Base-by-base conservation (phyloP, 2,888 invertebrate genomes). In the Apodemia hepburni region DNA sequence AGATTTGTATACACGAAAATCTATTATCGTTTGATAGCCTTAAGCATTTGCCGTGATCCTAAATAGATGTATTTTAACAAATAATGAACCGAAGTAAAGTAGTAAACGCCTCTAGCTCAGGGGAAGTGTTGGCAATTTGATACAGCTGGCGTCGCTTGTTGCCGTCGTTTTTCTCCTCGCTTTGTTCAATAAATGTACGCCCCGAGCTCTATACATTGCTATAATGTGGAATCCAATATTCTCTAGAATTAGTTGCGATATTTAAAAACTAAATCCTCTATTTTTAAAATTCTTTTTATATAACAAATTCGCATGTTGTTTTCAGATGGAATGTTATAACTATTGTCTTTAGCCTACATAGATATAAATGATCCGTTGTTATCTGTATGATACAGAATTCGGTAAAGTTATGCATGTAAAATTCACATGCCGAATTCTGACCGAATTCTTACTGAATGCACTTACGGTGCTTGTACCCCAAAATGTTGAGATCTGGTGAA, bases 101-200 rank as follows among this genome's bases (percentile, higher is more conserved):
- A 78, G 80, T 76, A 78, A 82, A 77, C 80, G 83, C 79, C 78
- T 75, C 72, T 73, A 79, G 80, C 80, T 74, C 79, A 70, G 77
- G 80, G 81, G 70, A 69, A 70, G 84, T 85, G 87, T 81, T 80
- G 83, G 85, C 84, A 82, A 87, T 88, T 87, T 80, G 75, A 81
- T 79, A 77, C 86, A 89, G 78, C 85, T 82, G 88, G 86, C 73
- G 78, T 79, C 75, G 79, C 78, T 80, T 83, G 84, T 84, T 81
- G 79, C 79, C 80, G 77, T 76, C 87, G 81, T 86, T 85, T 87
- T 85, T 85, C 84, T 81, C 80, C 78, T 79, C 54, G 54, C 54
- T 54, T 54, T 54, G 54, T 54, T 54, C 54, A 54, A 54, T 54
- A 54, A 54, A 54, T 54, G 54, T 83, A 78, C 77, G 80, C 72